Conservation (phyloP, 2,888 invertebrate species). For the Tipula vernalis region DNA sequence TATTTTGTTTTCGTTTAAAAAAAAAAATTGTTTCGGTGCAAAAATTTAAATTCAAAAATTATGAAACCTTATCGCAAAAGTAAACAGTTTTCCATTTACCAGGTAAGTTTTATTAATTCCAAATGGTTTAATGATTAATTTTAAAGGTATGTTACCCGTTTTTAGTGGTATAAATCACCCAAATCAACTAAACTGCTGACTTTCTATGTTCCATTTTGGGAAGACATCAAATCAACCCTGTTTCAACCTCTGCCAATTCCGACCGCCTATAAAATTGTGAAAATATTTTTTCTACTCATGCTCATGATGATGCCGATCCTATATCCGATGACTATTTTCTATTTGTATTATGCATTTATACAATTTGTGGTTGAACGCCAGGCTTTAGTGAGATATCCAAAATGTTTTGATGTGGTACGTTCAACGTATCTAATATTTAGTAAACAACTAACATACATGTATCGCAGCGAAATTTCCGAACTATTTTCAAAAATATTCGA, state of each 20-base stretch:
- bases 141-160: background rate
- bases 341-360: background rate
- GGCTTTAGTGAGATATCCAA: background rate
- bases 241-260: constrained; percentile 12
- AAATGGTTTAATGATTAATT: background rate
- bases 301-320: background rate
- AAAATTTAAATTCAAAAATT: background rate
- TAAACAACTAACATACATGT: background rate
- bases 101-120: background rate
- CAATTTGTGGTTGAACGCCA: background rate
- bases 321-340: background rate
- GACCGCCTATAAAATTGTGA: background rate
- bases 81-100: background rate
- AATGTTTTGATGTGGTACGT: background rate
- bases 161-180: background rate
- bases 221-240: background rate
- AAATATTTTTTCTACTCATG: background rate
- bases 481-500: background rate
- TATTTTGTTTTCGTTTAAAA: background rate
- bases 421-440: background rate
- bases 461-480: background rate
- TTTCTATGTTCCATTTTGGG: background rate
- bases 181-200: background rate
- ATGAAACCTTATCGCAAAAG: constrained; percentile 9
- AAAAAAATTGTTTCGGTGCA: background rate